Conservation (phyloP, 2,113 vertebrate species). For the Chrysochloris asiatica region DNA sequence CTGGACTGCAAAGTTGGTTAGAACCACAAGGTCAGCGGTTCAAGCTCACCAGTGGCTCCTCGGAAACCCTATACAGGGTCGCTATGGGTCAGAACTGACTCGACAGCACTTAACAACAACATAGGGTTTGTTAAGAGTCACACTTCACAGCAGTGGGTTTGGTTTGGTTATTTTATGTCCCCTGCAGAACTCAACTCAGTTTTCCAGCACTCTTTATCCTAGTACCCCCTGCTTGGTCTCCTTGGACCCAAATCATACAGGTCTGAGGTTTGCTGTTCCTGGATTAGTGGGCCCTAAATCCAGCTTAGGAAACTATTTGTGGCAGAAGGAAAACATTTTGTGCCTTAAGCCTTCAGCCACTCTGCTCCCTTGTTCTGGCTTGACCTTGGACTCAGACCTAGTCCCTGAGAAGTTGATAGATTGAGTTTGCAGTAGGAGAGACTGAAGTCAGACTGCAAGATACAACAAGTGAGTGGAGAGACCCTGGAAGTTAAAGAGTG, state of each 20-base stretch:
- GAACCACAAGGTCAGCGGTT: no score
- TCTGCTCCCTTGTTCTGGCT: conserved; percentile 1
- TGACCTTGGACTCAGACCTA: conserved; percentile 13
- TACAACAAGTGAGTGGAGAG: background rate
- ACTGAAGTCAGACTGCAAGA: background rate
- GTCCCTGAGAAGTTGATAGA: background rate
- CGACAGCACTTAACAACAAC: no score
- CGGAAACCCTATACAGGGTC: no score
- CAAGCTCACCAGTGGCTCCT: no score
- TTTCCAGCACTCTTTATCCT: background rate
- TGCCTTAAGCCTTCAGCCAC: conserved; percentile 12
- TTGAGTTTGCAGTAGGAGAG: background rate
- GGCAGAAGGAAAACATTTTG: conserved; percentile 26
- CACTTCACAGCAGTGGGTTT: no score
- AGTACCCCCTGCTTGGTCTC: background rate
- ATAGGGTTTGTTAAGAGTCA: no score
- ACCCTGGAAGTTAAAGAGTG: background rate
- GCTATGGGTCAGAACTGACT: no score
- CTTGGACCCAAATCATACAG: conserved; percentile 67
- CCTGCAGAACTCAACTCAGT: conserved; percentile 8
- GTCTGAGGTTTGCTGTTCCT: conserved; percentile 52
- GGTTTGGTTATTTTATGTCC: no score
- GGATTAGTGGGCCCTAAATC: conserved; percentile 68
- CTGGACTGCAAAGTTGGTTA: no score
- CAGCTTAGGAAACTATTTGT: conserved; percentile 74